phyloP scores from a whole-genome alignment of 2,113 vertebrate species.

The Pseudonaja textilis region DNA sequence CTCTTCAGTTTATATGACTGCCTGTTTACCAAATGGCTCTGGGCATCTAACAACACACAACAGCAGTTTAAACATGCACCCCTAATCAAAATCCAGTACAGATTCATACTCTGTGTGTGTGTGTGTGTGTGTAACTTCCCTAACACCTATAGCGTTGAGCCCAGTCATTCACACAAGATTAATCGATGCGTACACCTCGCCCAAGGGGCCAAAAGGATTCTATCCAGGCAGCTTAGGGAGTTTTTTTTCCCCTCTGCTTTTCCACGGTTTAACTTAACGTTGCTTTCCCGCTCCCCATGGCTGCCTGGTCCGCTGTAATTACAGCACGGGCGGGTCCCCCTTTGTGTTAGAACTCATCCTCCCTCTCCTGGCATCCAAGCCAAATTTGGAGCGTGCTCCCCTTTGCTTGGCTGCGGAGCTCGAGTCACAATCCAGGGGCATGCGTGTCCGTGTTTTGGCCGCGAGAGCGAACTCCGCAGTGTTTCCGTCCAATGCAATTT shows the following conservation, averaged over 20 bases:
- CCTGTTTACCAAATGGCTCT: not conserved
- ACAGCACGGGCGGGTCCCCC: not conserved
- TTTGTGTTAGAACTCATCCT: not conserved
- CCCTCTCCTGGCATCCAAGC: too few species aligned
- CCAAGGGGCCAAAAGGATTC: not conserved
- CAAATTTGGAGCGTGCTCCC: too few species aligned
- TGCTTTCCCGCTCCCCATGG: not conserved
- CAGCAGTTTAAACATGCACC: not conserved
- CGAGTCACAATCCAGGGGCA: not conserved
- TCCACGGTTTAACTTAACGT: not conserved
- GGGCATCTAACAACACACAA: not conserved
- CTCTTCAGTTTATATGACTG: not conserved
- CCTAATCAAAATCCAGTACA: not conserved
- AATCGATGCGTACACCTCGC: not conserved
- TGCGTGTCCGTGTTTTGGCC: not conserved
- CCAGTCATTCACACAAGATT: not conserved
- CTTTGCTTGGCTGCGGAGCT: not conserved
- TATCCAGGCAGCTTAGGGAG: not conserved
- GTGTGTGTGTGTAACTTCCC: not conserved
- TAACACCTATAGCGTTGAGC: not conserved
- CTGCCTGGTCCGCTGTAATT: not conserved
- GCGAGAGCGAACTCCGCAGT: fast-evolving
- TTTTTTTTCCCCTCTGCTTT: not conserved
- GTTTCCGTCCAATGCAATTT: not conserved
- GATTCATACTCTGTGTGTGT: fast-evolving